Conservation (phyloP, 2,888 invertebrate species). For the Mesorhabditis sp. region DNA sequence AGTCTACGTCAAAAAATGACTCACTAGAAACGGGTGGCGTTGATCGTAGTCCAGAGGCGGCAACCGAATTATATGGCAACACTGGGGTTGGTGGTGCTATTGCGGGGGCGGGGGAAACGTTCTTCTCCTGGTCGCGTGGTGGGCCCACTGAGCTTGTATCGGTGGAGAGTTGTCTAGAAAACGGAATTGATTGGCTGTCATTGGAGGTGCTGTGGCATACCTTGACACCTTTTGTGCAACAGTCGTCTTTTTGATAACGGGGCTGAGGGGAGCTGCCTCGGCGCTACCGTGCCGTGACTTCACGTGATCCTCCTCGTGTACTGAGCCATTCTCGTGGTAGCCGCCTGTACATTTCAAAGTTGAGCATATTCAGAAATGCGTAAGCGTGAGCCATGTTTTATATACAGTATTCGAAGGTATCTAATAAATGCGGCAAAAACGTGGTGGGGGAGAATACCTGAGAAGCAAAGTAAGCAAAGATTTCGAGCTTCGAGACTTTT, state of each 20-base stretch:
- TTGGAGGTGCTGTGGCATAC: neutral
- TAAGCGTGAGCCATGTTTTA: no score
- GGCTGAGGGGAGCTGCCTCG: conserved; percentile 9
- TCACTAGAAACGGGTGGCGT: neutral
- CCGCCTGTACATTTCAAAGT: conserved; percentile 16
- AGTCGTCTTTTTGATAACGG: conserved; percentile 12
- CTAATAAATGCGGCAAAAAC: no score
- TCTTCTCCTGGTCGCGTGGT: neutral
- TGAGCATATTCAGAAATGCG: no score
- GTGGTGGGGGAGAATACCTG: no score
- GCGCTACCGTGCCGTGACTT: conserved; percentile 19
- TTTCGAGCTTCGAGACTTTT: no score
- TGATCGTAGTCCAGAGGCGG: conserved; percentile 24
- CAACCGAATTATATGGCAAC: conserved; percentile 54
- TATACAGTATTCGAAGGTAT: no score
- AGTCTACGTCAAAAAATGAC: no score
- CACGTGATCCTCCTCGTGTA: conserved; percentile 10
- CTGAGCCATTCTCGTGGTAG: neutral
- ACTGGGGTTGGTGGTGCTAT: conserved; percentile 46
- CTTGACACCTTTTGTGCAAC: conserved; percentile 9
- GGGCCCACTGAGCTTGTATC: conserved; percentile 7
- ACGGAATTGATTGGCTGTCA: neutral
- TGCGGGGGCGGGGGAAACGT: conserved; percentile 61
- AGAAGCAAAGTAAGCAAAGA: no score
- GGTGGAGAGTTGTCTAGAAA: conserved; percentile 16